Conservation (phyloP, 2,113 vertebrate genomes). For the Ptyas mucosa region DNA sequence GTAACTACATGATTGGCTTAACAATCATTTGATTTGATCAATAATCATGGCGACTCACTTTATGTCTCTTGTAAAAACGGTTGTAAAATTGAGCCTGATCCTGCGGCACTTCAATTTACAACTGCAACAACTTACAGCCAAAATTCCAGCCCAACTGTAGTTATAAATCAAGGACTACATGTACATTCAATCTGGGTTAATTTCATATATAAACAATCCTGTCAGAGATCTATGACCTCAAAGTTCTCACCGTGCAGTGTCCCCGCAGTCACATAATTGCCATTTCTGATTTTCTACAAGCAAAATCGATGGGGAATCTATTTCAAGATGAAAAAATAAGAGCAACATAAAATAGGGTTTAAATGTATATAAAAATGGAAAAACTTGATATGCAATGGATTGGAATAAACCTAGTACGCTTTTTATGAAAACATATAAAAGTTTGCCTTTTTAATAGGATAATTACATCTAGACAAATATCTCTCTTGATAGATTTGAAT, state of each 20-base stretch:
- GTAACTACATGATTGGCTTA: not conserved
- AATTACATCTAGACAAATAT: not conserved
- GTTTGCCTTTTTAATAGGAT: not conserved
- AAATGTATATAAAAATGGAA: not conserved
- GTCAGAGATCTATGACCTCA: not conserved
- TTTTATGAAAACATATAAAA: not conserved
- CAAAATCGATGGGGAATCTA: not conserved
- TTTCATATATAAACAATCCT: not conserved
- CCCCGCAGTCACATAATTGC: not conserved
- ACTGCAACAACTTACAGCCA: not conserved
- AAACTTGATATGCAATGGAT: not conserved
- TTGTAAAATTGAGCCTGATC: not conserved
- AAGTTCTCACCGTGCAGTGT: not conserved
- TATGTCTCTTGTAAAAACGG: not conserved
- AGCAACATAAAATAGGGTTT: not conserved
- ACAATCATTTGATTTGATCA: not conserved
- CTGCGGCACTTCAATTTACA: not conserved
- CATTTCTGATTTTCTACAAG: not conserved
- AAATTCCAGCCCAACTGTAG: not conserved
- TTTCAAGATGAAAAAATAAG: not conserved
- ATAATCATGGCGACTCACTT: not conserved
- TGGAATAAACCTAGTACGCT: not conserved
- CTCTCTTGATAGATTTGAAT: not conserved
- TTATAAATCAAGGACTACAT: not conserved
- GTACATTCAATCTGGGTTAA: not conserved